Percentiles rank a stretch among this genome's conserved stretches.
These are phyloP conservation scores for Gastrophysa polygoni DNA, from an alignment of 2,888 invertebrate species.

Conservation along the genomic window DNA sequence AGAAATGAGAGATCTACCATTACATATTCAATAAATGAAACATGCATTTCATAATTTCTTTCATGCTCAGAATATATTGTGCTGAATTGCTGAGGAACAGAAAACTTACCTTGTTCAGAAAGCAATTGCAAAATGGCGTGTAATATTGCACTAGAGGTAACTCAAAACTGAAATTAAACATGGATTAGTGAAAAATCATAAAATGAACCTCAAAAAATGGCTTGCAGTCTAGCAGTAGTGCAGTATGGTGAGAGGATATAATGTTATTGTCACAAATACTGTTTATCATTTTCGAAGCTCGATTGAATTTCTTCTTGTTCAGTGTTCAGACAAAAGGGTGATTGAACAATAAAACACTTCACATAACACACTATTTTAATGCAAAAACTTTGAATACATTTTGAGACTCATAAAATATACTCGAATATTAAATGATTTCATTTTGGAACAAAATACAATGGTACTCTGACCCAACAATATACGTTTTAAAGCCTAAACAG, in stretches of 20 bases:
- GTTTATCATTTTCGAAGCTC: constrained; percentile 21
- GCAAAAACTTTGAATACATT: constrained; percentile 32
- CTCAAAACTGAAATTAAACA: constrained; percentile 60
- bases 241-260: background rate
- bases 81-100: constrained; percentile 8
- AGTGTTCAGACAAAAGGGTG: background rate
- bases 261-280: constrained; percentile 20
- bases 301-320: background rate
- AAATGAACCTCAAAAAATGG: constrained; percentile 8
- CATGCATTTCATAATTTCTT: constrained; percentile 12
- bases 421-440: constrained; percentile 12
- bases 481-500: constrained; percentile 17
- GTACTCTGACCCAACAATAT: constrained; percentile 9
- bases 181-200: constrained; percentile 52
- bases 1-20: constrained; percentile 17
- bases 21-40: background rate
- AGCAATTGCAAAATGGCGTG: constrained; percentile 42
- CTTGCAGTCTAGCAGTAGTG: constrained; percentile 7
- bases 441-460: constrained; percentile 23
- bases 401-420: constrained; percentile 28
- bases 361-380: constrained; percentile 34
- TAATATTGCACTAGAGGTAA: constrained; percentile 57
- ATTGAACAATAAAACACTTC: constrained; percentile 31
- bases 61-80: constrained; percentile 9
- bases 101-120: constrained; percentile 44